A percentile compares a stretch with the other conserved stretches of the same genome.
phyloP scores from a whole-genome alignment of 2,113 vertebrate genomes.

The Crotalus viridis region DNA sequence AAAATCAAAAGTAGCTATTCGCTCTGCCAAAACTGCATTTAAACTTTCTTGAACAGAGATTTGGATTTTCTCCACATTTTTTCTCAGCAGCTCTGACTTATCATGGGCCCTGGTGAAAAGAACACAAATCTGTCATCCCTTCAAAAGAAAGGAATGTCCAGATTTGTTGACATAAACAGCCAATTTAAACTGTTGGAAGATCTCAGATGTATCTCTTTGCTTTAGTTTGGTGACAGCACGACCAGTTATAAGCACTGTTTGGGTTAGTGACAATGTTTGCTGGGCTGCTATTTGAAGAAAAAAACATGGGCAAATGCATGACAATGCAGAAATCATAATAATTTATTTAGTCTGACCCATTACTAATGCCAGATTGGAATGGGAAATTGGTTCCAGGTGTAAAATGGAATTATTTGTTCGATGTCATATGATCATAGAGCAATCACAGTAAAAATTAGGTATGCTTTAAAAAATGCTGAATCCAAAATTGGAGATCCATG shows the following conservation, averaged over 20 bases:
- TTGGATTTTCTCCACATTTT: background rate
- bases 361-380: constrained; percentile 37
- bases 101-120: constrained; percentile 29
- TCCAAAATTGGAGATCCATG: background rate
- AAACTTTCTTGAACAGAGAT: background rate
- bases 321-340: constrained; percentile 50
- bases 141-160: constrained; percentile 34
- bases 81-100: background rate
- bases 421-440: constrained; percentile 25
- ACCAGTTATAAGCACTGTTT: constrained; percentile 31
- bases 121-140: constrained; percentile 59
- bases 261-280: constrained; percentile 40
- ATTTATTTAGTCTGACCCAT: constrained; percentile 38
- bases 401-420: constrained; percentile 43
- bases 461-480: constrained; percentile 19
- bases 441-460: constrained; percentile 37
- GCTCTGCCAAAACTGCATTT: background rate
- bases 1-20: background rate
- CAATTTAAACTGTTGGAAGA: constrained; percentile 42
- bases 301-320: constrained; percentile 39
- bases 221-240: constrained; percentile 43
- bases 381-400: constrained; percentile 61
- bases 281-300: constrained; percentile 45
- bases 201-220: constrained; percentile 31
- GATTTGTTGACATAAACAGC: constrained; percentile 42